Conservation (phyloP, 1,140 invertebrate species). For the Eriosoma lanigerum region DNA sequence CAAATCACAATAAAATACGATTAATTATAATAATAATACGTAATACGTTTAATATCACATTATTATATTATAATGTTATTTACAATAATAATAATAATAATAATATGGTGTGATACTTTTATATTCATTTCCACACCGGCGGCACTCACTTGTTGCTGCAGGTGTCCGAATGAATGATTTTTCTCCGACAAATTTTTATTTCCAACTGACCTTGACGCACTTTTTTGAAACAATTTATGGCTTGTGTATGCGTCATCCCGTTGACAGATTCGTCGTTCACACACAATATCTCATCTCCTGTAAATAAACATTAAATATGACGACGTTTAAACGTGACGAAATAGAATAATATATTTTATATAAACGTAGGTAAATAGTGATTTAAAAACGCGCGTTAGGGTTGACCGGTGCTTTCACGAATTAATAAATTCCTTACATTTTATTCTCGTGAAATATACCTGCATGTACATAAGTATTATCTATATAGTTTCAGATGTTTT, state of each 20-base stretch:
- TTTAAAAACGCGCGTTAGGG: neutral
- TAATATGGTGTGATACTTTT: too few relatives aligned
- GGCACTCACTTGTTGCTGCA: conserved; percentile 21
- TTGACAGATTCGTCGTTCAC: conserved; percentile 72
- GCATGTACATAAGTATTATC: neutral
- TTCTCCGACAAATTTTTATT: conserved; percentile 67
- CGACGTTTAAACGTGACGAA: neutral
- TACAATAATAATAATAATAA: too few relatives aligned
- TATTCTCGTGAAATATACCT: conserved; percentile 1
- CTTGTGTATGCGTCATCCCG: conserved; percentile 76
- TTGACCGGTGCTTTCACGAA: neutral
- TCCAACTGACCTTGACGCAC: conserved; percentile 73
- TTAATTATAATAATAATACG: too few relatives aligned
- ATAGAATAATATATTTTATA: neutral
- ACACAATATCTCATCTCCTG: conserved; percentile 77
- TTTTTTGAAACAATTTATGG: conserved; percentile 75
- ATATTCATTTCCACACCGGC: too few relatives aligned
- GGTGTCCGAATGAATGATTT: conserved; percentile 22
- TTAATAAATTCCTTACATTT: conserved; percentile 26
- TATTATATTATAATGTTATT: too few relatives aligned
- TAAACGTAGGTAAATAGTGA: neutral
- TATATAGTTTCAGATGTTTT: neutral
- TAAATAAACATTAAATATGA: neutral
- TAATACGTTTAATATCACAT: too few relatives aligned
- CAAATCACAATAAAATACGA: too few relatives aligned